phyloP scores from a whole-genome alignment of 2,797 vertebrate genomes.

The Vespertilio murinus region DNA sequence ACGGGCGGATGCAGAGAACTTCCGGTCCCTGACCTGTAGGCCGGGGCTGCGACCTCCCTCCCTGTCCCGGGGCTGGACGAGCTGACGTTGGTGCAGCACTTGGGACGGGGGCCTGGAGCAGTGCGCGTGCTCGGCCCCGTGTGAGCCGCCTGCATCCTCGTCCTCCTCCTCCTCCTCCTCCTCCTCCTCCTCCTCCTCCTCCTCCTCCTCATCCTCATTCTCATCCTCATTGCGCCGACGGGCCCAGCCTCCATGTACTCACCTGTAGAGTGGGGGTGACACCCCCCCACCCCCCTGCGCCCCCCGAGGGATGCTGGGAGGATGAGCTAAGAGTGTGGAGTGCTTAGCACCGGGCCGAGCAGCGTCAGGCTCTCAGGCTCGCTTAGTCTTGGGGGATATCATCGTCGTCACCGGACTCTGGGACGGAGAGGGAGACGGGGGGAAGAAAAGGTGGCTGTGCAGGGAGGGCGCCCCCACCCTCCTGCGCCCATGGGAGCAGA shows the following conservation, averaged over 20 bases:
- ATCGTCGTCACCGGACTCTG: fast-evolving
- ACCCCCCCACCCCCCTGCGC: neutral
- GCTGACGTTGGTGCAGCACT: neutral
- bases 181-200: neutral
- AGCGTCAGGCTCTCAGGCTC: neutral
- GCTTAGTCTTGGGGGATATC: too few species aligned
- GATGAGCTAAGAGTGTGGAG: neutral
- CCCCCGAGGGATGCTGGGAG: fast-evolving
- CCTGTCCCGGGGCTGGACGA: neutral
- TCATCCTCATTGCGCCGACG: neutral
- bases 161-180: too few species aligned
- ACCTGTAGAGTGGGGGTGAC: neutral
- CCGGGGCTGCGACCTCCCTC: neutral
- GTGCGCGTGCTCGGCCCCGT: neutral
- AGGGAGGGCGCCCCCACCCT: neutral
- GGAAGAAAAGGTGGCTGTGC: neutral
- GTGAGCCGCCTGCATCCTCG: neutral
- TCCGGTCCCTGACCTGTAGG: neutral
- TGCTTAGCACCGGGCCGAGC: fast-evolving
- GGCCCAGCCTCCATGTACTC: neutral
- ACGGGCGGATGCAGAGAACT: neutral
- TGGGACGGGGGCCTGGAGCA: neutral
- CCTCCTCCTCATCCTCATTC: neutral
- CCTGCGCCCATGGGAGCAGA: neutral
- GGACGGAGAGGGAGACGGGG: neutral